Conservation (phyloP, 2,113 vertebrate genomes). For the Isichthys henryi region DNA sequence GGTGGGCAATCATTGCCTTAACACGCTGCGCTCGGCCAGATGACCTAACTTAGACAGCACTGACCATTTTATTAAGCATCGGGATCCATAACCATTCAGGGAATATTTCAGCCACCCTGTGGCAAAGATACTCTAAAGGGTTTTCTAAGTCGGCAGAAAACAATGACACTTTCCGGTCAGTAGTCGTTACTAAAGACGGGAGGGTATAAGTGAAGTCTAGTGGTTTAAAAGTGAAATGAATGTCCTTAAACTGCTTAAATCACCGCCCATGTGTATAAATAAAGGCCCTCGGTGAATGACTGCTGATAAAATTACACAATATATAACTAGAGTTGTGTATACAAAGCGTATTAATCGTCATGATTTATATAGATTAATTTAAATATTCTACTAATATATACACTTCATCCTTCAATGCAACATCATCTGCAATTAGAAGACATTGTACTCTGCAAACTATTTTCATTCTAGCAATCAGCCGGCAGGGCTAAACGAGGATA, state of each 20-base stretch:
- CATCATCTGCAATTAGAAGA: conserved; percentile 57
- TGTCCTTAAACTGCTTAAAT: neutral
- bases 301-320: neutral
- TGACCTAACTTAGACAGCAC: neutral
- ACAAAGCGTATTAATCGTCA: neutral
- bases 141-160: neutral
- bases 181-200: neutral
- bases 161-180: neutral
- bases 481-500: conserved; percentile 48
- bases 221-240: neutral
- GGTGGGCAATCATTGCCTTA: neutral
- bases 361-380: neutral
- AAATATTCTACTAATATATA: neutral
- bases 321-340: neutral
- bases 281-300: neutral
- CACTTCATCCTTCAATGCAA: neutral
- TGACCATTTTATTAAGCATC: neutral
- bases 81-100: neutral
- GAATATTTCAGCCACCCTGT: neutral
- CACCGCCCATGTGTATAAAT: neutral
- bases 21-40: neutral
- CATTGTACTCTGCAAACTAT: conserved; percentile 42
- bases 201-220: neutral
- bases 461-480: conserved; percentile 44
- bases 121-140: neutral